phyloP scores from a whole-genome alignment of 2,797 vertebrate genomes.

The Phoeniculus purpureus region DNA sequence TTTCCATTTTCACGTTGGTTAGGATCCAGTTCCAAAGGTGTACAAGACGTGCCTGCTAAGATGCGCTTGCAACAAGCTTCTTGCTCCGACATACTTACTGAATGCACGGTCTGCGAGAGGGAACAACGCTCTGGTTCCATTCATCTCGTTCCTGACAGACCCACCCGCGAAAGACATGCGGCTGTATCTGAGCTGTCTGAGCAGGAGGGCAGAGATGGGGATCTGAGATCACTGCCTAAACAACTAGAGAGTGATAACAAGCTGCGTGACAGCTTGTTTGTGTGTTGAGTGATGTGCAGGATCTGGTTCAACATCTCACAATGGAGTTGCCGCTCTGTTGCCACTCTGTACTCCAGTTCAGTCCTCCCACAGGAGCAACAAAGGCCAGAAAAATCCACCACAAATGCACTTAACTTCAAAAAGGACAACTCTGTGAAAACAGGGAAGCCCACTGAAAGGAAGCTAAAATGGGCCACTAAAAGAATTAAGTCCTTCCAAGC shows the following conservation, averaged over 20 bases:
- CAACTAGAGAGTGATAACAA: not conserved
- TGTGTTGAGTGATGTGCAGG: constrained; percentile 5
- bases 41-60: not conserved
- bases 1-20: not conserved
- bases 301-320: constrained; percentile 15
- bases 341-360: constrained; percentile 46
- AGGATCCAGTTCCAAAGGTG: not conserved
- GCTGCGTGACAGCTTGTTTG: constrained; percentile 53
- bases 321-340: constrained; percentile 20
- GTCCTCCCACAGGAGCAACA: not conserved
- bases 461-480: not conserved
- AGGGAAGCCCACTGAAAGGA: constrained; percentile 7
- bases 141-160: not conserved
- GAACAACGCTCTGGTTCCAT: not conserved
- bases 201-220: not conserved
- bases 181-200: constrained; percentile 29
- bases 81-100: not conserved
- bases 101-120: not conserved
- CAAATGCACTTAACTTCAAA: constrained; percentile 24
- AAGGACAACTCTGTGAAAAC: constrained; percentile 15
- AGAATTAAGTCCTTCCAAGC: constrained; percentile 17
- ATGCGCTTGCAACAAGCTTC: not conserved
- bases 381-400: constrained; percentile 40
- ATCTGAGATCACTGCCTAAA: not conserved
- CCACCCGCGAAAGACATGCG: not conserved